phyloP scores from a whole-genome alignment of 2,797 vertebrate genomes.

The Sparus aurata region DNA sequence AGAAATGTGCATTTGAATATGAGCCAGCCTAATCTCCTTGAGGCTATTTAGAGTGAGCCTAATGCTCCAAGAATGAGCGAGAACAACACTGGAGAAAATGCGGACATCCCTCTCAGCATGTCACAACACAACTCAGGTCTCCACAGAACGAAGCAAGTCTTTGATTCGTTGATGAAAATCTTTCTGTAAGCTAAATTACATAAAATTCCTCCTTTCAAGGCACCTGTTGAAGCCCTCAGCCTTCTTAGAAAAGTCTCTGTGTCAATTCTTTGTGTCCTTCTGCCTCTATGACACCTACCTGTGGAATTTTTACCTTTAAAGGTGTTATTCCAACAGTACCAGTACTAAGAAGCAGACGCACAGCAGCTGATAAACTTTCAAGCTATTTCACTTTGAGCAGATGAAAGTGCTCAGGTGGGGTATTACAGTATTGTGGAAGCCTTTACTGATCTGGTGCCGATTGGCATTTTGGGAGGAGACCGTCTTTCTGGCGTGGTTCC shows the following conservation, averaged over 20 bases:
- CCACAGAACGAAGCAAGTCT: conserved; percentile 51
- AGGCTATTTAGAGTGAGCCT: conserved; percentile 80
- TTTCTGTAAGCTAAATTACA: conserved; percentile 49
- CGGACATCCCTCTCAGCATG: conserved; percentile 72
- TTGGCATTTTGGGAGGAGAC: conserved; percentile 80
- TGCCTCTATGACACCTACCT: conserved; percentile 32
- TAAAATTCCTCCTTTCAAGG: conserved; percentile 53
- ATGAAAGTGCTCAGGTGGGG: conserved; percentile 74
- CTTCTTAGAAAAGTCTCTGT: conserved; percentile 15
- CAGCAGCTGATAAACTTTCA: conserved; percentile 62
- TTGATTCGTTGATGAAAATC: conserved; percentile 74
- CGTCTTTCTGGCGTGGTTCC: conserved; percentile 76
- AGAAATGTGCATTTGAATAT: conserved; percentile 81
- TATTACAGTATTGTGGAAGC: conserved; percentile 58
- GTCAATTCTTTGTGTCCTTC: neutral
- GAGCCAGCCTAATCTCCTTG: conserved; percentile 78
- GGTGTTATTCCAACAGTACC: conserved; percentile 22
- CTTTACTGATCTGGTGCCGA: conserved; percentile 77
- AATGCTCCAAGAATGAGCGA: conserved; percentile 79
- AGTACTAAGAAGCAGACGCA: conserved; percentile 22
- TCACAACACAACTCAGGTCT: conserved; percentile 78
- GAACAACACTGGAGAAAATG: conserved; percentile 74
- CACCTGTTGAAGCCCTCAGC: conserved; percentile 76
- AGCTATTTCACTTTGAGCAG: conserved; percentile 55
- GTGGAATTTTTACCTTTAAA: conserved; percentile 26